Conservation (phyloP, 1,140 invertebrate species). For the Ceratina australensis region DNA sequence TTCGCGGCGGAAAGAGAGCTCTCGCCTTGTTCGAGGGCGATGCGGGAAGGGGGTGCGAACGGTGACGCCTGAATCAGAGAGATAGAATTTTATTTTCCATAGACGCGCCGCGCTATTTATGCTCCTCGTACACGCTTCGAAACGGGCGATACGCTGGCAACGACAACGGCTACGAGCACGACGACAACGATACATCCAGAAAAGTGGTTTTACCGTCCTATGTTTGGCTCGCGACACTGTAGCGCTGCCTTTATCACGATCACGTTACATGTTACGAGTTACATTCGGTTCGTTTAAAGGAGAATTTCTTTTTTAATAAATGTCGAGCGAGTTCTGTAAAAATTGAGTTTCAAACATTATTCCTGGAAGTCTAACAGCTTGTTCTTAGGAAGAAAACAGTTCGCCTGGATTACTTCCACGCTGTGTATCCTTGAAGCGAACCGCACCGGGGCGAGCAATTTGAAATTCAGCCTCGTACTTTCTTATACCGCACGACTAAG, state of each 20-base stretch:
- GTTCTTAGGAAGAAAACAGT: not conserved
- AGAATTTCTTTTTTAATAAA: no score
- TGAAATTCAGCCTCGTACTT: slow-evolving; percentile 66
- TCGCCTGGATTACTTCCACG: not conserved
- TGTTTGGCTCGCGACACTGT: not conserved
- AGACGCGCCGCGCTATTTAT: slow-evolving; percentile 18
- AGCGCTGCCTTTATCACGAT: no score
- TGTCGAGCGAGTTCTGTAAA: no score
- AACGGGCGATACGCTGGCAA: not conserved
- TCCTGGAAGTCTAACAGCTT: not conserved
- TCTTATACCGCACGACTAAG: slow-evolving; percentile 65
- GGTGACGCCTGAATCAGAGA: slow-evolving; percentile 28
- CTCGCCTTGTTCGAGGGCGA: not conserved
- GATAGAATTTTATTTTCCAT: slow-evolving; percentile 45
- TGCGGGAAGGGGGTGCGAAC: not conserved
- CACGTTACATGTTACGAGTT: no score
- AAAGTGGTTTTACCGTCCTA: not conserved
- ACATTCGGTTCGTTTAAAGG: no score
- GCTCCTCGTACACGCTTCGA: not conserved
- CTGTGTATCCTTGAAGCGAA: slow-evolving; percentile 22
- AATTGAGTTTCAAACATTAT: no score
- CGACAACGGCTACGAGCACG: not conserved
- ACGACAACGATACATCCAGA: no score
- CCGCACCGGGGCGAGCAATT: slow-evolving; percentile 53
- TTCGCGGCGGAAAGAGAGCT: not conserved